Conservation (phyloP, 2,797 vertebrate species). For the Amblyopsis hoosieri region DNA sequence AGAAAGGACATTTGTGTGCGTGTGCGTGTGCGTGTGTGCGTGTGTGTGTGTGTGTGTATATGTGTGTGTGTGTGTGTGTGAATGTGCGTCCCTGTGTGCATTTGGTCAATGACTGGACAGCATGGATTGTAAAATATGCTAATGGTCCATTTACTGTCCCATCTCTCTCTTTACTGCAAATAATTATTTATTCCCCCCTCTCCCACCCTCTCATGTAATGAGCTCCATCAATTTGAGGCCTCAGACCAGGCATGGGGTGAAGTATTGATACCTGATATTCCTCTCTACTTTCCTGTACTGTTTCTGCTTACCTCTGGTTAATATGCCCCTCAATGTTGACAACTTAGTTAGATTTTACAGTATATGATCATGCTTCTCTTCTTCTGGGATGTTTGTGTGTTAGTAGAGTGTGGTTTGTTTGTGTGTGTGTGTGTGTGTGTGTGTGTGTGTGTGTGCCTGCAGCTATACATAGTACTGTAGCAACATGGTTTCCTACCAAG, state of each 20-base stretch:
- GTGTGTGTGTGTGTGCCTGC: background rate
- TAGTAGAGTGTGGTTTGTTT: background rate
- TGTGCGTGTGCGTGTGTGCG: conserved; percentile 1
- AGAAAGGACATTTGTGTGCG: background rate
- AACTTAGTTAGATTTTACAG: too few relatives aligned
- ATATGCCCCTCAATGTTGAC: background rate
- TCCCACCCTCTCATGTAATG: conserved; percentile 3
- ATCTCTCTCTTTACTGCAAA: conserved; percentile 5
- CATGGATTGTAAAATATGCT: conserved; percentile 3
- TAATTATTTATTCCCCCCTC: conserved; percentile 10
- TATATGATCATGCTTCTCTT: background rate
- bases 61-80: conserved; percentile 18
- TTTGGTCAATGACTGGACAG: background rate
- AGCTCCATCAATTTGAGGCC: conserved; percentile 10
- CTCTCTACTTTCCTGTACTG: background rate
- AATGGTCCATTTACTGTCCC: background rate
- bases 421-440: background rate
- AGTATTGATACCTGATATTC: conserved; percentile 7
- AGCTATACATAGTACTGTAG: background rate
- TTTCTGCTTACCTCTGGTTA: too few relatives aligned
- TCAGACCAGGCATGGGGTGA: conserved; percentile 3
- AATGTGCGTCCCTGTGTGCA: conserved; percentile 25
- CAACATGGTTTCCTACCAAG: too few relatives aligned
- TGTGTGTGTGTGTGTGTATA: conserved; percentile 19
- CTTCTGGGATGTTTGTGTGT: background rate